These are phyloP conservation scores for Blennius ocellaris DNA, from an alignment of 2,113 vertebrate species.

Conservation along the genomic window DNA sequence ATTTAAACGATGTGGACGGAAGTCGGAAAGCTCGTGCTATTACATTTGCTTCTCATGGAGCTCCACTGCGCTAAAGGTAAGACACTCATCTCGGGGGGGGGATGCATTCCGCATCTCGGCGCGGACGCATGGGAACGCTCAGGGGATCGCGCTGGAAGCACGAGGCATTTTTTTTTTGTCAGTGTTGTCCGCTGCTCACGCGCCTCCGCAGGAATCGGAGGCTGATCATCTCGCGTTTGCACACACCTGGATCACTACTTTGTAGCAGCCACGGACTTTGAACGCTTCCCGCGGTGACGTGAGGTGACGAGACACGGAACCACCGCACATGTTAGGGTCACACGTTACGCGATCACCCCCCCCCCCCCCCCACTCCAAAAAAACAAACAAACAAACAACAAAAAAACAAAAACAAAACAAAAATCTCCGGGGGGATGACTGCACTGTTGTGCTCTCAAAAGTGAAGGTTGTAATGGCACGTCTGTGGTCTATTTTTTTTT, in stretches of 20 bases:
- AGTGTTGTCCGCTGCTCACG: not conserved
- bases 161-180: not conserved
- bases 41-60: constrained; percentile 82
- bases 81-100: constrained; percentile 29
- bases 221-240: not conserved
- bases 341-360: too few relatives aligned
- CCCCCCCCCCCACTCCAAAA: too few relatives aligned
- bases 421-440: not conserved
- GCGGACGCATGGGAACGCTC: not conserved
- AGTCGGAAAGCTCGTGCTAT: constrained; percentile 78
- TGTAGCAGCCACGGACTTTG: not conserved
- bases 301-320: constrained; percentile 49
- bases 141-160: not conserved
- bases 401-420: too few relatives aligned
- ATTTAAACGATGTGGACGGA: constrained; percentile 82
- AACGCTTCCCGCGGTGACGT: constrained; percentile 21
- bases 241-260: constrained; percentile 13
- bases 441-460: constrained; percentile 11
- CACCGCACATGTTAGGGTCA: not conserved
- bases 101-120: constrained; percentile 9
- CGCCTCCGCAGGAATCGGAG: not conserved
- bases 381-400: too few relatives aligned
- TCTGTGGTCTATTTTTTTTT: not conserved
- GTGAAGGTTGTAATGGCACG: not conserved
- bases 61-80: constrained; percentile 76